Evolutionary conservation across 2,113 vertebrate genomes (phyloP), one percentile per base, ranked within the genome.

Genomic region (Bombycilla garrulus): DNA sequence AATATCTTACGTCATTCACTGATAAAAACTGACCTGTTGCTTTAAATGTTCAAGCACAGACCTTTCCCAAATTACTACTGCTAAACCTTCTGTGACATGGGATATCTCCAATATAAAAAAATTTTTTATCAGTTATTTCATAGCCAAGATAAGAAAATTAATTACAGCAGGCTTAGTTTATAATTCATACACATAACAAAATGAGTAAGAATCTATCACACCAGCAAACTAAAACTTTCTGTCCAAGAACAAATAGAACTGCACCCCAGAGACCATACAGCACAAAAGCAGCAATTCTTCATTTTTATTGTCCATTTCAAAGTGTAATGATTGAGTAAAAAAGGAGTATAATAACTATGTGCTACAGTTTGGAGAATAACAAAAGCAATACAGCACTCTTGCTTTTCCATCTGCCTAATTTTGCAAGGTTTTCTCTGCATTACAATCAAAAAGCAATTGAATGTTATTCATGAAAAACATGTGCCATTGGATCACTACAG

Each of bases 151-250:
- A 78, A 47, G 40, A 25, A 88, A 71, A 73, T 10, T 0, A 24
- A 35, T 42, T 15, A 15, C 14, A 38, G 48, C 61, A 92, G 87
- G 24, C 24, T 58, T 58, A 61, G 33, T 66, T 87, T 80, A 36
- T 76, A 51, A 94, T 50, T 79, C 69, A 93, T 15, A 86, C n/a
- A 36, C 69, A 56, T n/a, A 88, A 72, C 42, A 94, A 91, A 94
- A 86, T 33, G n/a, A 73, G 11, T 66, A 81, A 83, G 53, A 45
- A 61, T 65, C 65, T 58, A 67, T 38, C 64, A 65, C 45, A 81
- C 31, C 17, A 81, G 45, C 60, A 91, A 86, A 72, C 23, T 29
- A 73, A 90, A 61, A 56, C 54, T 65, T 79, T 60, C 47, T 57
- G 70, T 80, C 29, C 40, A 44, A 79, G 70, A 58, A 38, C 72